Percentiles rank a stretch among this genome's conserved stretches.
These are phyloP conservation scores for Nibea coibor DNA, from an alignment of 2,113 vertebrate species.

Conservation along the genomic window DNA sequence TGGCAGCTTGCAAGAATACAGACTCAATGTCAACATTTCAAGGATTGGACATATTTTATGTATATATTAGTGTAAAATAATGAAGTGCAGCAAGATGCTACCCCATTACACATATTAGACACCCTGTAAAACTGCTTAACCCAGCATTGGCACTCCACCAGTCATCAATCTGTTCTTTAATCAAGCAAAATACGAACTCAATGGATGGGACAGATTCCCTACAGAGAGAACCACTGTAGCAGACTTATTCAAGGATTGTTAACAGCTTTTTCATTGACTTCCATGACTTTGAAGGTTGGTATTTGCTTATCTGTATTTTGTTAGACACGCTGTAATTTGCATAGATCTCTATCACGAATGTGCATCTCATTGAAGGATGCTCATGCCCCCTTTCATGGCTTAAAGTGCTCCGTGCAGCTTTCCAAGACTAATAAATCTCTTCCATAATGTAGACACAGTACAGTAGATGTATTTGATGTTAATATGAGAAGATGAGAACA, in stretches of 20 bases:
- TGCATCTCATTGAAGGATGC: constrained; percentile 49
- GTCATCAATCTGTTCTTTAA: constrained; percentile 11
- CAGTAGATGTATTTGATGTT: constrained; percentile 1
- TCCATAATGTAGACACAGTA: constrained; percentile 10
- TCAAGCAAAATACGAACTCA: constrained; percentile 22
- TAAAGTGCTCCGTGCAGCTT: constrained; percentile 32
- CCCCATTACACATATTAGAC: constrained; percentile 11
- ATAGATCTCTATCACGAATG: constrained; percentile 67
- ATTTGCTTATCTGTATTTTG: constrained; percentile 68
- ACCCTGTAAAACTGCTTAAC: constrained; percentile 5
- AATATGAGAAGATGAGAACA: neutral
- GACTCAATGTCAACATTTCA: neutral
- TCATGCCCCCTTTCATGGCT: constrained; percentile 47
- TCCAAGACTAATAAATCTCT: constrained; percentile 24
- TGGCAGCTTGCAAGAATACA: neutral
- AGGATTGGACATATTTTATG: neutral
- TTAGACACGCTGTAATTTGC: constrained; percentile 63
- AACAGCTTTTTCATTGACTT: constrained; percentile 63
- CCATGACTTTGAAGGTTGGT: constrained; percentile 67
- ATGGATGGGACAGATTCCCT: neutral
- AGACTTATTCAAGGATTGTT: constrained; percentile 12
- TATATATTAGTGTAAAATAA: neutral
- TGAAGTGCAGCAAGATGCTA: neutral
- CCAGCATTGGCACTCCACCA: neutral
- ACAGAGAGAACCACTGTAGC: neutral